Conservation (phyloP, 1,140 invertebrate species). For the Zaprionus tsacasi region DNA sequence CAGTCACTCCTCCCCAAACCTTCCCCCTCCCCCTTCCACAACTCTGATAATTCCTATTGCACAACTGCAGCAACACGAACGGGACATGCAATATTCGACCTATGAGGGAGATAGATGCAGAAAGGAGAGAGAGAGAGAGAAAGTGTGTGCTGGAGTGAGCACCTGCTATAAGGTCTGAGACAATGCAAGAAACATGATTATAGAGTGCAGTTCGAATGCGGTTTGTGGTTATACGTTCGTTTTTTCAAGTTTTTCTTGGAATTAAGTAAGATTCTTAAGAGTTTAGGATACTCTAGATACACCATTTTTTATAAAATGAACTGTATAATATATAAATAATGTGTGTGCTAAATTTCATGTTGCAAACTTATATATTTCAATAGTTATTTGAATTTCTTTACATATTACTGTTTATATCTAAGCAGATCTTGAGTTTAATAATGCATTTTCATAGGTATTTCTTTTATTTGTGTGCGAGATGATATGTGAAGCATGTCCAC, state of each 20-base stretch:
- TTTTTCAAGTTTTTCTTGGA: neutral
- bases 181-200: neutral
- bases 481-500: too few relatives aligned
- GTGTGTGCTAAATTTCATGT: neutral
- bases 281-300: neutral
- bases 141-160: neutral
- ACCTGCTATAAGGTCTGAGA: slow-evolving; percentile 2
- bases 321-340: neutral
- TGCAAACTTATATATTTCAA: neutral
- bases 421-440: too few relatives aligned
- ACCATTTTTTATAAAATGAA: neutral
- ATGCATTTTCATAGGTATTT: too few relatives aligned
- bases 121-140: neutral
- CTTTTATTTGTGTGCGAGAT: too few relatives aligned
- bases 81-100: slow-evolving; percentile 67
- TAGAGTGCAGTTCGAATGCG: neutral
- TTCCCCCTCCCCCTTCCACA: too few relatives aligned
- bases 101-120: slow-evolving; percentile 4
- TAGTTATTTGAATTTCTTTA: too few relatives aligned
- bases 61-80: slow-evolving; percentile 68
- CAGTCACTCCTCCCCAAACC: slow-evolving; percentile 34
- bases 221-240: neutral
- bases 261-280: neutral
- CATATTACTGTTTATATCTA: too few relatives aligned
- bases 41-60: slow-evolving; percentile 46